Evolutionary conservation across 2,797 vertebrate genomes (phyloP).

Genomic region (Podarcis lilfordi): DNA sequence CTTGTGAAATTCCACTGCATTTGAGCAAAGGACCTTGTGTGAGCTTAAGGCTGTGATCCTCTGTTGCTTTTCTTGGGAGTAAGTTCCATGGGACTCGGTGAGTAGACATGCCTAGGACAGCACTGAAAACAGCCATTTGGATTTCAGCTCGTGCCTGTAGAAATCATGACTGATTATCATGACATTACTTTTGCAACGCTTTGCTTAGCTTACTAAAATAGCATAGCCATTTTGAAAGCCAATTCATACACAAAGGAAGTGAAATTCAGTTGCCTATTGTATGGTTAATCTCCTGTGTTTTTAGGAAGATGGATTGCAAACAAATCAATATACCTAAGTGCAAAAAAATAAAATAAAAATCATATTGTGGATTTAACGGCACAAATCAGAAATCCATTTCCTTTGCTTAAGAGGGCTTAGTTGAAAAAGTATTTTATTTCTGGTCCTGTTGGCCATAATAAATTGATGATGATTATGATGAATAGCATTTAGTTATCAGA

Average conservation of each 20-base stretch:
- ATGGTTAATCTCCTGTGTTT: not conserved
- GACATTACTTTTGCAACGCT: not conserved
- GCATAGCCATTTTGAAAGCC: not conserved
- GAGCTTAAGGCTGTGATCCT: not conserved
- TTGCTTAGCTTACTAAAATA: constrained; percentile 1
- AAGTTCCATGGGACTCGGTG: not conserved
- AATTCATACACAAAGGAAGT: not conserved
- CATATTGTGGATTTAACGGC: not conserved
- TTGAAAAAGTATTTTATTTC: not conserved
- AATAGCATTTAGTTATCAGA: not conserved
- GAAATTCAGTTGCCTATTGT: not conserved
- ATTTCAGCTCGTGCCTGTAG: not conserved
- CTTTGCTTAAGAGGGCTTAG: not conserved
- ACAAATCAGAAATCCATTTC: not conserved
- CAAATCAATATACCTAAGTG: not conserved
- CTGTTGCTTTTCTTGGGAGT: not conserved
- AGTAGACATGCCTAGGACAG: not conserved
- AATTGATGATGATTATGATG: not conserved
- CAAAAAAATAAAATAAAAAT: not conserved
- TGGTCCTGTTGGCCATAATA: too few relatives aligned
- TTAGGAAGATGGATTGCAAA: not conserved
- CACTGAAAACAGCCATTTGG: not conserved
- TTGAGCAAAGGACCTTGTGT: not conserved
- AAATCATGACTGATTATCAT: not conserved
- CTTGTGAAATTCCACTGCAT: not conserved